Evolutionary conservation across 2,797 vertebrate genomes (phyloP), one percentile per base, ranked within the genome.

Genomic region (Pelochelys cantorii): DNA sequence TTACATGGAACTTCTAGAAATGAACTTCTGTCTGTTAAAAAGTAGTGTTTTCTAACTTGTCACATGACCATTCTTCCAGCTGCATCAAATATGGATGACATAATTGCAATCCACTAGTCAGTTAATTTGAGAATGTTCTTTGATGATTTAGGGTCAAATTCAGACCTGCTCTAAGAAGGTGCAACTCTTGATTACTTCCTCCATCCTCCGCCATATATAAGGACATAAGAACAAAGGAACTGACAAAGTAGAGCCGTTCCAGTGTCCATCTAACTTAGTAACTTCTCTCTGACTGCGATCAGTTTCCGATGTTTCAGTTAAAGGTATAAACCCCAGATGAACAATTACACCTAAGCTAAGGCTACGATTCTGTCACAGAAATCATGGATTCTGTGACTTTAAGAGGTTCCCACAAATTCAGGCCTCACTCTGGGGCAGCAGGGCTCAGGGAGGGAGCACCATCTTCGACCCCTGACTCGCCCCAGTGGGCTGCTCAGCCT

Each of bases 251-350:
- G 20, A 93, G 1, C 0, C 3, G 37, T 54, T 83, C 15, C 48
- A 68, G 6, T 68, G 42, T 25, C 27, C 87, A 71, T 27, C 29
- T 74, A 37, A 7, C 57, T 80, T 94, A n/a, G 85, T 60, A 42
- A 42, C 25, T 92, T 91, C 86, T 55, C 68, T 52, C 53, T 80
- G 15, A 59, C 68, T 93, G 62, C 18, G n/a, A 7, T 68, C n/a
- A 48, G 68, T 12, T 23, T 22, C 37, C 5, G 11, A n/a, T 74
- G 18, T 74, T 74, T 74, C 20, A 42, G 8, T 15, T 23, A 20
- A 74, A 42, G 9, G 68, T 37, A 11, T 42, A 42, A 74, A 37
- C 68, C 34, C 68, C 8, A 11, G 9, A n/a, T 68, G 65, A 34
- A 17, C 65, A 68, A 68, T 68, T 68, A 68, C 8, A 4, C 17